Conservation (phyloP, 1,140 invertebrate genomes). For the Mamestra configurata region DNA sequence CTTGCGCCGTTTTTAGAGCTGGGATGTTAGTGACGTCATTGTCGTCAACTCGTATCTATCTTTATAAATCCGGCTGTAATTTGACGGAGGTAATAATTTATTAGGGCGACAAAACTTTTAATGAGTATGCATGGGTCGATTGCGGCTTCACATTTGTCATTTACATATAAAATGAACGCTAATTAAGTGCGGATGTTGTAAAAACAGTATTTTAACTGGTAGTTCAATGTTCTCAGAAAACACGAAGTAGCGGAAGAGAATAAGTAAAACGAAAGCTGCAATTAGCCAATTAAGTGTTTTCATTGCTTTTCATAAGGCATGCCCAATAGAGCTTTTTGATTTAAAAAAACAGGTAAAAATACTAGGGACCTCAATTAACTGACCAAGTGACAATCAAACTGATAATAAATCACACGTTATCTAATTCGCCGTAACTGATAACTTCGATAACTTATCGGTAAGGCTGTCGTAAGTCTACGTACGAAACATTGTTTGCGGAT, state of each 20-base stretch:
- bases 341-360: too few species aligned
- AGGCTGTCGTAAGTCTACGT: constrained; percentile 52
- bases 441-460: constrained; percentile 21
- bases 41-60: too few species aligned
- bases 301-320: too few species aligned
- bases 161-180: background rate
- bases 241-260: background rate
- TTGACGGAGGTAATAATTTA: constrained; percentile 20
- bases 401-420: constrained; percentile 3
- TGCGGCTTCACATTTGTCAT: constrained; percentile 23
- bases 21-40: too few species aligned
- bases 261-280: background rate
- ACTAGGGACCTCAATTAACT: background rate
- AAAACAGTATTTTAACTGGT: constrained; percentile 16
- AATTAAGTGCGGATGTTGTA: constrained; percentile 34
- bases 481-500: constrained; percentile 30
- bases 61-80: background rate
- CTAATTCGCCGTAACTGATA: constrained; percentile 6
- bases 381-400: constrained; percentile 3
- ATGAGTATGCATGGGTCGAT: constrained; percentile 13
- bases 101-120: constrained; percentile 23
- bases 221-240: background rate
- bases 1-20: too few species aligned
- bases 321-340: too few species aligned
- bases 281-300: background rate